Base-by-base conservation (phyloP, 2,797 vertebrate species). In the Hipposideros larvatus region DNA sequence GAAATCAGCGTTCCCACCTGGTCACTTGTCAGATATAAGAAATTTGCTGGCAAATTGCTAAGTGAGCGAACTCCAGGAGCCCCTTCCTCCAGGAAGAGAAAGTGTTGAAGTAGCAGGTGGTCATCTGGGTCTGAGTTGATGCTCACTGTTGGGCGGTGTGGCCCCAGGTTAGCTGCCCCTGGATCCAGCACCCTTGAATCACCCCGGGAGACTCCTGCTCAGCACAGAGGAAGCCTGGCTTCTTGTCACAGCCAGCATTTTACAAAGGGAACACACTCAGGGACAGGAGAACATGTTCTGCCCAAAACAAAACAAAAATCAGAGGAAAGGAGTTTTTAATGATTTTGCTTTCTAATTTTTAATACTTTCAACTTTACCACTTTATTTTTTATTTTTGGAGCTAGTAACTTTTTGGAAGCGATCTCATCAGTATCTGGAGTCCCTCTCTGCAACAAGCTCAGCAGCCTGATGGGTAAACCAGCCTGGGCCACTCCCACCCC, bases 331-430 rank as follows among this genome's bases (percentile, higher is more conserved):
- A 37, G 31, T 34, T 73, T 91, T 31, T 41, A 70, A 80, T 80
- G 59, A 94, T 34, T 85, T 79, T 92, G 7, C 46, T 61, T 89
- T 71, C 68, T 46, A 90, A 90, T 68, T 46, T 5, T 75, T 73
- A 74, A 86, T 74, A 59, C 22, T 85, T 94, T 74, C 43, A 79
- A 75, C 22, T 63, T 77, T 70, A 51, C 7, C 21, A 11, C 80
- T 89, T 88, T 75, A 74, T 28, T 73, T 46, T 79, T 88, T 73
- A 31, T 34, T 86, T 70, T 92, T 75, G 66, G 31, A 84, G 21
- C 65, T 19, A 77, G 65, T 82, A 61, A 77, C 26, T 86, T 90
- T 59, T 61, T 73, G 55, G 48, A 77, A 5, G 79, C 19, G 11
- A 4, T 53, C 51, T 68, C 19, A 31, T 8, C 68, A 2, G 2